Base-by-base conservation (phyloP, 2,113 vertebrate genomes). In the Plestiodon gilberti region DNA sequence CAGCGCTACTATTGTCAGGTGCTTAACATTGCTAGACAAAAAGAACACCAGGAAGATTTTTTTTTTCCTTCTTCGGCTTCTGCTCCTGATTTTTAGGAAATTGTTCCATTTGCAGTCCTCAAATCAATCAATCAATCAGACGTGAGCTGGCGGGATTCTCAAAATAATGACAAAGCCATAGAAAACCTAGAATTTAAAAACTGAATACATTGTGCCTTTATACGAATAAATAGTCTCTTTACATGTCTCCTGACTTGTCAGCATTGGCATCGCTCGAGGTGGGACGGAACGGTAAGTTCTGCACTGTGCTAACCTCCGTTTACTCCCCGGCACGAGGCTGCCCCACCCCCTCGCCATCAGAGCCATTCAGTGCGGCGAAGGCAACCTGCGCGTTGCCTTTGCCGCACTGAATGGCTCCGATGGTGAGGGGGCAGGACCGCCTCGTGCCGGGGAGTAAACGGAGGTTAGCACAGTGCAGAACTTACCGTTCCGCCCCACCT, bases 71-170 rank as follows among this genome's bases (percentile, higher is more conserved):
- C 86, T 81, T n/a, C n/a, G n/a, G n/a, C 85, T 87, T 88, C 89
- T 84, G n/a, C 48, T 59, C 76, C 73, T 48, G 59, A 2, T 89
- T 2, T 77, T 90, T 88, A 86, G 4, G 3, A 91, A 91, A 82
- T 25, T 28, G 65, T 89, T 69, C 10, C 20, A 33, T 81, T 78
- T 28, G 10, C 43, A 28, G n/a, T 48, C 59, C 22, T 73, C n/a
- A 74, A 13, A 64, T 74, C n/a, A 59, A 13, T 76, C 74, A 70
- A 15, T 61, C 74, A 78, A 4, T 75, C 35, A 82, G 20, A 25
- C 38, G 22, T 83, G 35, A 64, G 40, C 69, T 65, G 40, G 33
- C 70, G 25, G 64, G 55, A 52, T 62, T 52, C 38, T 33, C 35
- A 43, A 48, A 75, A 62, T 20, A 74, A 62, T 62, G 30, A 73